Conservation (phyloP, 2,888 invertebrate species). For the Callinectes sapidus region DNA sequence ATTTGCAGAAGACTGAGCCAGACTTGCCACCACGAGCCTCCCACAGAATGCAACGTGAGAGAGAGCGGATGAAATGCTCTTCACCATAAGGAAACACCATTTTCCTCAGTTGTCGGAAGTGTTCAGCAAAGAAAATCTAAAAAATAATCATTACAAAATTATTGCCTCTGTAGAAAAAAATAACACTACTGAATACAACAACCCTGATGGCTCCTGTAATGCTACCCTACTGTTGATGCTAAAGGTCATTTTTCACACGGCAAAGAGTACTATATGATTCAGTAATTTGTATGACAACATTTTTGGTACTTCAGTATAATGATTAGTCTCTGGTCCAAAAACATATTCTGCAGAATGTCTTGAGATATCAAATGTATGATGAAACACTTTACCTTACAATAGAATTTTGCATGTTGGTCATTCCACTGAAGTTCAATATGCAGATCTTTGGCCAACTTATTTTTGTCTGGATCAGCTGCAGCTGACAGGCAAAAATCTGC, state of each 20-base stretch:
- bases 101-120: constrained; percentile 88
- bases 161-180: neutral
- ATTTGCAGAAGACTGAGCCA: constrained; percentile 87
- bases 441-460: constrained; percentile 63
- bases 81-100: constrained; percentile 79
- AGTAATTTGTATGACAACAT: too few relatives aligned
- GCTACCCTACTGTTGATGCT: neutral
- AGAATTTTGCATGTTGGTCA: constrained; percentile 86
- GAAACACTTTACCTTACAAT: constrained; percentile 83
- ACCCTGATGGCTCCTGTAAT: neutral
- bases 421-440: constrained; percentile 78
- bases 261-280: too few relatives aligned
- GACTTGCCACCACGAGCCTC: constrained; percentile 97
- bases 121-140: constrained; percentile 83
- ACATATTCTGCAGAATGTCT: too few relatives aligned
- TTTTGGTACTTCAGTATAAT: too few relatives aligned
- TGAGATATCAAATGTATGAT: too few relatives aligned
- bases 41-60: constrained; percentile 82
- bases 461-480: constrained; percentile 57
- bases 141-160: neutral
- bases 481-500: constrained; percentile 56
- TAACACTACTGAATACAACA: neutral
- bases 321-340: too few relatives aligned
- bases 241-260: neutral
- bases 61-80: constrained; percentile 76